Conservation (phyloP, 1,140 invertebrate genomes). For the Littorina saxatilis region DNA sequence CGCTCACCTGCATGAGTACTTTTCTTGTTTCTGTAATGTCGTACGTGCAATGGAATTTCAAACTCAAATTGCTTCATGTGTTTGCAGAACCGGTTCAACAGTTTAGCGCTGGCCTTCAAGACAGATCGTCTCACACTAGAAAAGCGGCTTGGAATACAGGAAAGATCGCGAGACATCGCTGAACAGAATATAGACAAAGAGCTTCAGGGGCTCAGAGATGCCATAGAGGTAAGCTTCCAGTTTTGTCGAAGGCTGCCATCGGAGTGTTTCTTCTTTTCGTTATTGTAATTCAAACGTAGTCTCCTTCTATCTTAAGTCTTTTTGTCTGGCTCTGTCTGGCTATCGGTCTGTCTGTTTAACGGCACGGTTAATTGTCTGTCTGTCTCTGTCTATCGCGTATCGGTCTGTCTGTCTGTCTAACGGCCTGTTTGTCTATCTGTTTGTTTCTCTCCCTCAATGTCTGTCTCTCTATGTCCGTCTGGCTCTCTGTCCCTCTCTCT, state of each 20-base stretch:
- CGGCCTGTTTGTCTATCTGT: not conserved
- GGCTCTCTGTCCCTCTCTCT: not conserved
- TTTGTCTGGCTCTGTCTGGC: not conserved
- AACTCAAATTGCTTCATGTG: slow-evolving; percentile 7
- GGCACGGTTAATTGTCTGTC: too few relatives aligned
- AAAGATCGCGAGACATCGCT: slow-evolving; percentile 77
- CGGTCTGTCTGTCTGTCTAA: too few relatives aligned
- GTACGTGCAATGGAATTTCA: too few relatives aligned
- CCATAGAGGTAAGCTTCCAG: slow-evolving; percentile 64
- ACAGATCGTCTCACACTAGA: slow-evolving; percentile 78
- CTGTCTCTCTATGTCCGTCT: not conserved
- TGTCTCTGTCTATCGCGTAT: too few relatives aligned
- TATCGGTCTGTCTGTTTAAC: not conserved
- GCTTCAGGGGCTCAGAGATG: slow-evolving; percentile 72
- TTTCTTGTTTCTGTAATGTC: too few relatives aligned
- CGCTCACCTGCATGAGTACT: not conserved
- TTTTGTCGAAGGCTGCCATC: too few relatives aligned
- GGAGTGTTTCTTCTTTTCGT: too few relatives aligned
- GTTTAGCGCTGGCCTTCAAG: slow-evolving; percentile 78
- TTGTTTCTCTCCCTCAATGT: not conserved
- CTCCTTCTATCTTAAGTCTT: not conserved
- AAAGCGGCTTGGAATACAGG: slow-evolving; percentile 76
- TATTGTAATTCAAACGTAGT: not conserved
- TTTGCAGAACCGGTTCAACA: slow-evolving; percentile 76
- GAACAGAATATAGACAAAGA: slow-evolving; percentile 78